Conservation (phyloP, 2,113 vertebrate genomes). For the Pseudonaja textilis region DNA sequence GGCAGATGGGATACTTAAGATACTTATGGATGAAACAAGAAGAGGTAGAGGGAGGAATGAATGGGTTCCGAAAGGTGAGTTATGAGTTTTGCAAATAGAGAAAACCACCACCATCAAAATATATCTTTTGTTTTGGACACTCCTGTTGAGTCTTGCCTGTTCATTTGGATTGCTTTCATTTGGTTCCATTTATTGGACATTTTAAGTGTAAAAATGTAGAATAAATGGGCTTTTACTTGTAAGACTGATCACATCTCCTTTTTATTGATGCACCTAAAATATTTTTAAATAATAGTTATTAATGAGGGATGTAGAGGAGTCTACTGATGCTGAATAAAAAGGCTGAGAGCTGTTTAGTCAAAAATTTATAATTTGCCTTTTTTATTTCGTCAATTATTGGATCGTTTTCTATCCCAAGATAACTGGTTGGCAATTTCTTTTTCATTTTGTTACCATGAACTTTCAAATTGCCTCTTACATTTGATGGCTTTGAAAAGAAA, state of each 20-base stretch:
- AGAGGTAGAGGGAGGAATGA: not conserved
- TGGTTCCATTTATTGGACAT: not conserved
- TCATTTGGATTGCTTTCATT: not conserved
- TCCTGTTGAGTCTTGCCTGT: not conserved
- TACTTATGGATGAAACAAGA: not conserved
- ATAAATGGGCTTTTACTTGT: not conserved
- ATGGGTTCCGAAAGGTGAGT: not conserved
- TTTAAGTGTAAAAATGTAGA: not conserved
- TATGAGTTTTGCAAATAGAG: not conserved
- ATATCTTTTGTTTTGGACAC: not conserved
- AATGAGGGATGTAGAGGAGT: not conserved
- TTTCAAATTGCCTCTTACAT: constrained; percentile 15
- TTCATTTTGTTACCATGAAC: constrained; percentile 7
- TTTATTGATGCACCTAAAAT: not conserved
- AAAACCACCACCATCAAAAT: not conserved
- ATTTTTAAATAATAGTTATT: not conserved
- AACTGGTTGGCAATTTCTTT: not conserved
- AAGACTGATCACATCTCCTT: not conserved
- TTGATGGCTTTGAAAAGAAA: not conserved
- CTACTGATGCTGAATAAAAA: not conserved
- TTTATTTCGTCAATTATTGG: not conserved
- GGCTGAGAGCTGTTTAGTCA: not conserved
- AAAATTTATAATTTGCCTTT: not conserved
- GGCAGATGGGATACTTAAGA: not conserved
- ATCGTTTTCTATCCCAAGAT: not conserved